phyloP scores from a whole-genome alignment of 2,113 vertebrate genomes.

The Plecturocebus donacophilus region DNA sequence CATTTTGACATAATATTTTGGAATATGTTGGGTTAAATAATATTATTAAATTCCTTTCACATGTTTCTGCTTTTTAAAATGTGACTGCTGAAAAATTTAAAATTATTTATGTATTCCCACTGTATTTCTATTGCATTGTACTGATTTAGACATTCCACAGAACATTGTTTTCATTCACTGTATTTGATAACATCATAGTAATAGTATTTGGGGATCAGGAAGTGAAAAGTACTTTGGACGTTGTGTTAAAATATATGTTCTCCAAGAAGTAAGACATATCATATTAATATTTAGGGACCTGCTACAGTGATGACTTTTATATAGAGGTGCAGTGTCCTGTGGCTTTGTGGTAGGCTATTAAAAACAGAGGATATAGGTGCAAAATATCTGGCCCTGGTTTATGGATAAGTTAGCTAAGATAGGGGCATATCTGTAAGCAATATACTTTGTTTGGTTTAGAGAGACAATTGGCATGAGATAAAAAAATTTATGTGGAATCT shows the following conservation, averaged over 20 bases:
- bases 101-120: background rate
- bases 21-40: background rate
- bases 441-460: background rate
- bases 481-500: background rate
- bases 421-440: background rate
- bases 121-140: background rate
- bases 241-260: background rate
- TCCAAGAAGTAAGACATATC: background rate
- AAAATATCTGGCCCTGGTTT: background rate
- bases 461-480: background rate
- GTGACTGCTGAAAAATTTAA: background rate
- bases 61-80: background rate
- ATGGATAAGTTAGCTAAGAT: background rate
- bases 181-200: background rate
- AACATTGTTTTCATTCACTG: background rate
- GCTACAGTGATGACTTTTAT: background rate
- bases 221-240: background rate
- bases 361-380: background rate
- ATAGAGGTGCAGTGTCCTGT: background rate
- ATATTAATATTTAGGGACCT: background rate
- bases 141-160: background rate
- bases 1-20: background rate
- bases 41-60: background rate
- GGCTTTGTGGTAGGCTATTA: background rate
- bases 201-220: background rate